phyloP scores from a whole-genome alignment of 2,888 invertebrate species.

The Drosophila atroscutellata region DNA sequence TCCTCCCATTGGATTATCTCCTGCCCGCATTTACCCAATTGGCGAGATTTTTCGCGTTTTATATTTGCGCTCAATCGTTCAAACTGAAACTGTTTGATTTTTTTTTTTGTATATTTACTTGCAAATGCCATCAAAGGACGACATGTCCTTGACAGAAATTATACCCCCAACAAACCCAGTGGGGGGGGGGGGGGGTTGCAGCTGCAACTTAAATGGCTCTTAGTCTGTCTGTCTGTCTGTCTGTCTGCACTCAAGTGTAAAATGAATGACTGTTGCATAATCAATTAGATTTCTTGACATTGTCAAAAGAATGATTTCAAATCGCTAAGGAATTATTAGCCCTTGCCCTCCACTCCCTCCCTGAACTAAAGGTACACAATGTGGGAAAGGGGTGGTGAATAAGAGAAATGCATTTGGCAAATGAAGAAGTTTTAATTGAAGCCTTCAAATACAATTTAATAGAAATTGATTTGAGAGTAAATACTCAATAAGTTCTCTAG shows the following conservation, averaged over 20 bases:
- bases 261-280: slow-evolving; percentile 51
- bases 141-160: slow-evolving; percentile 42
- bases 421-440: neutral
- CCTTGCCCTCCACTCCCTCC: neutral
- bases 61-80: slow-evolving; percentile 62
- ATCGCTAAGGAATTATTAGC: neutral
- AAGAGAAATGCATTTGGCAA: neutral
- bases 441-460: neutral
- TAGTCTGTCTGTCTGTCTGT: slow-evolving; percentile 23
- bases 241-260: slow-evolving; percentile 11
- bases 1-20: neutral
- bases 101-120: slow-evolving; percentile 56
- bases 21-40: slow-evolving; percentile 46
- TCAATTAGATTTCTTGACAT: slow-evolving; percentile 42
- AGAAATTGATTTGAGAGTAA: neutral
- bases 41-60: slow-evolving; percentile 62
- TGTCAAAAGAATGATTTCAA: neutral
- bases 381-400: neutral
- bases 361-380: neutral
- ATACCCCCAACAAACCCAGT: neutral
- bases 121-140: slow-evolving; percentile 62
- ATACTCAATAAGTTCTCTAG: neutral
- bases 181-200: neutral
- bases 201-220: slow-evolving; percentile 34
- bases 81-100: slow-evolving; percentile 41